Evolutionary conservation across 2,113 vertebrate genomes (phyloP), one percentile per base, ranked within the genome.

Genomic region (Cranoglanis bouderius): DNA sequence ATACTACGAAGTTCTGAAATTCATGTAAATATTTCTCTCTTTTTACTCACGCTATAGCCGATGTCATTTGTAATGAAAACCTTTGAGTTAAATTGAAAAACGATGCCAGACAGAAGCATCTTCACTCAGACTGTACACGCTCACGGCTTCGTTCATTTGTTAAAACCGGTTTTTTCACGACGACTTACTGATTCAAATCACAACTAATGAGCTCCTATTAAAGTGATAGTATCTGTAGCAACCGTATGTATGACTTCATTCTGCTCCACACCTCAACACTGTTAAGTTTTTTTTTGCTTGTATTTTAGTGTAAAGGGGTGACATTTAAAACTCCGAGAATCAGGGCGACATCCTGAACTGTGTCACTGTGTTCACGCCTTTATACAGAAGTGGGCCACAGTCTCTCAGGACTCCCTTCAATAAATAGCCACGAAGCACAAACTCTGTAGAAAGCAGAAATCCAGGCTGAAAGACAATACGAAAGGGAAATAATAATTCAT

Each of bases 321-420:
- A 59, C 35, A 59, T 82, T 55, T 82, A 82, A 57, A 38, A 32
- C 80, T 24, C 19, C 3, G n/a, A 59, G 14, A 83, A 83, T 43
- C 81, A 83, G 81, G 57, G 6, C 81, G 9, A 40, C 80, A 16
- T 83, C 55, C 81, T 83, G 81, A 83, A 83, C 81, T 61, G 81
- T 61, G 55, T 61, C 81, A 83, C 55, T 38, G 13, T 12, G 32
- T 61, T 61, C 81, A 83, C 2, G 6, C 24, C 55, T 83, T 83
- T 83, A 14, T 55, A 32, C 4, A 18, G 51, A 85, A 74, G 49
- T 85, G 51, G 84, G 67, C 32, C 67, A 57, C 49, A 40, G 67
- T 74, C 67, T 53, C 84, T 14, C 35, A 55, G 51, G 84, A 40
- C 10, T 72, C 49, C 1, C 84, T 40, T 74, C 35, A 85, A 55